phyloP scores from a whole-genome alignment of 30 jellyfish, hydroid and myxozoan species.

The Aurelia sp. region DNA sequence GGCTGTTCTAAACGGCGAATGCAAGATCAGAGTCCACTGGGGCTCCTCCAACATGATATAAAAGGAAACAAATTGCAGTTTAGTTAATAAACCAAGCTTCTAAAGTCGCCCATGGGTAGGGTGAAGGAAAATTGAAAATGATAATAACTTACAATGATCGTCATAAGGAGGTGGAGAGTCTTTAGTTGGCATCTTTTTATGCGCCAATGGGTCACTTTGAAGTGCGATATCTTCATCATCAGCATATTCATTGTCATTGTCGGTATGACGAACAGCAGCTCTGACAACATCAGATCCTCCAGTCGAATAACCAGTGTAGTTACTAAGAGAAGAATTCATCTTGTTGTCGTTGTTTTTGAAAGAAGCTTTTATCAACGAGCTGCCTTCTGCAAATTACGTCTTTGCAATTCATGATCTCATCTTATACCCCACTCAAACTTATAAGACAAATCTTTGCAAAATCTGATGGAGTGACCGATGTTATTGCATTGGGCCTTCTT shows the following conservation, averaged over 20 bases:
- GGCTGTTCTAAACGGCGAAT: too few relatives aligned
- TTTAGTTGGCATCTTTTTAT: conserved; percentile 23
- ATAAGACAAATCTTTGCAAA: too few relatives aligned
- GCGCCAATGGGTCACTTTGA: conserved; percentile 13
- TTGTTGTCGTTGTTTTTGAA: neutral
- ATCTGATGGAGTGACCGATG: too few relatives aligned
- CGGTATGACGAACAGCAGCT: conserved; percentile 42
- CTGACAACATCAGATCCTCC: conserved; percentile 78
- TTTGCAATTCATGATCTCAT: too few relatives aligned
- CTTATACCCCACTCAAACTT: too few relatives aligned
- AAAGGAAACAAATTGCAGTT: too few relatives aligned
- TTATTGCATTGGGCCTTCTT: too few relatives aligned
- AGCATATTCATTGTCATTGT: conserved; percentile 17
- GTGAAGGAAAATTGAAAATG: neutral
- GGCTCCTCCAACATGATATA: too few relatives aligned
- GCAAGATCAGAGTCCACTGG: too few relatives aligned
- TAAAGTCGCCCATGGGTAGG: neutral
- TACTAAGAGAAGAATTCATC: conserved; percentile 30
- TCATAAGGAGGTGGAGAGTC: conserved; percentile 68
- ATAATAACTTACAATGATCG: conserved; percentile 45
- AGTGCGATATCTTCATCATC: conserved; percentile 34
- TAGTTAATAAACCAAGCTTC: neutral
- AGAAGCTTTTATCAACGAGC: too few relatives aligned
- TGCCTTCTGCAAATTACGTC: too few relatives aligned
- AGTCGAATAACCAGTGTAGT: conserved; percentile 63